phyloP scores from a whole-genome alignment of 2,113 vertebrate genomes.

The Heteronetta atricapilla region DNA sequence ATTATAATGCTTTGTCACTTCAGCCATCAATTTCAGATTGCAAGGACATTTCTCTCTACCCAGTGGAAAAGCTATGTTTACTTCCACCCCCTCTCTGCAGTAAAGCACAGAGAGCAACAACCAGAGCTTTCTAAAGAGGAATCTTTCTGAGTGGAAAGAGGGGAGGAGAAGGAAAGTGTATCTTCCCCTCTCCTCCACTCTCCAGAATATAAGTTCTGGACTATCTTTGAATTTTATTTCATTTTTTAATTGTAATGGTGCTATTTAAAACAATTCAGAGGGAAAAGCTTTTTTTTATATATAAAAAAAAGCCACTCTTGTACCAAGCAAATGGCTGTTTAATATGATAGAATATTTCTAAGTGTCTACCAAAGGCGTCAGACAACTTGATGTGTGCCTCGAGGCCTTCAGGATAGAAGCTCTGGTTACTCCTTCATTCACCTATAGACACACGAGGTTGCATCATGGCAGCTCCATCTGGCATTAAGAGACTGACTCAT shows the following conservation, averaged over 20 bases:
- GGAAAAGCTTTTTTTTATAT: neutral
- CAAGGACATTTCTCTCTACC: neutral
- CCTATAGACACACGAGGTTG: neutral
- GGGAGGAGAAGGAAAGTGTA: neutral
- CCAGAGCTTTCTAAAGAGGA: conserved; percentile 29
- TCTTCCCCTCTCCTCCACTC: too few species aligned
- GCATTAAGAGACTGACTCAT: conserved; percentile 2
- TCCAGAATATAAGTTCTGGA: neutral
- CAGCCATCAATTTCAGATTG: neutral
- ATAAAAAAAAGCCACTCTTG: neutral
- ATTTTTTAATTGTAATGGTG: neutral
- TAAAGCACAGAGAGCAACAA: conserved; percentile 5
- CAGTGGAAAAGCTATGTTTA: conserved; percentile 17
- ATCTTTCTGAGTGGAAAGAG: neutral
- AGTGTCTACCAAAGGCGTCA: neutral
- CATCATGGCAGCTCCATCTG: neutral
- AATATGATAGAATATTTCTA: neutral
- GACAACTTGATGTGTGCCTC: neutral
- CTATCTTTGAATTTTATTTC: neutral
- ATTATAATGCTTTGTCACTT: conserved; percentile 41
- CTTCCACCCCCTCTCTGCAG: neutral
- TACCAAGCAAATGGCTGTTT: neutral
- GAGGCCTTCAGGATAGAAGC: neutral
- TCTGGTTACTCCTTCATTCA: neutral
- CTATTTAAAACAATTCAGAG: neutral